phyloP scores from a whole-genome alignment of 1,140 invertebrate genomes.

The Chrysopa pallens region DNA sequence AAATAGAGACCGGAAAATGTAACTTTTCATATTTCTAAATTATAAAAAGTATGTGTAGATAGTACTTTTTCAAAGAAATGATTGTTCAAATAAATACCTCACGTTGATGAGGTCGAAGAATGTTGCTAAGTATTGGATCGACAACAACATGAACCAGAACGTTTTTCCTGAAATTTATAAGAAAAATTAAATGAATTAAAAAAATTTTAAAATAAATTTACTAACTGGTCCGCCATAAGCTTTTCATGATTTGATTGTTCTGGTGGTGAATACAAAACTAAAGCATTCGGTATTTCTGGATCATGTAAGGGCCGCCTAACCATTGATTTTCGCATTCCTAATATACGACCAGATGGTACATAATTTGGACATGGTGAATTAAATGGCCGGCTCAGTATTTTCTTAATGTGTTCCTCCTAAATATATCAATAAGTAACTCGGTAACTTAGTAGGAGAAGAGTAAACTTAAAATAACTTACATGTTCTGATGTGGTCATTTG shows the following conservation, averaged over 20 bases:
- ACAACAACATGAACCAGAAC: slow-evolving; percentile 81
- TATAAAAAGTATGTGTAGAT: too few relatives aligned
- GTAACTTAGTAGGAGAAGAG: slow-evolving; percentile 11
- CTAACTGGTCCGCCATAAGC: slow-evolving; percentile 51
- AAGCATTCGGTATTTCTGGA: slow-evolving; percentile 81
- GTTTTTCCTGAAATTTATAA: slow-evolving; percentile 26
- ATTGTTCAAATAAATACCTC: slow-evolving; percentile 36
- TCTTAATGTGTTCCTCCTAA: slow-evolving; percentile 62
- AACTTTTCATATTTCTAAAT: too few relatives aligned
- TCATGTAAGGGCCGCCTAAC: slow-evolving; percentile 70
- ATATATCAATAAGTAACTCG: slow-evolving; percentile 9
- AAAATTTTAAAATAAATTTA: slow-evolving; percentile 2
- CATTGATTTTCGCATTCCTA: slow-evolving; percentile 44
- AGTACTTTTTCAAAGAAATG: slow-evolving; percentile 1
- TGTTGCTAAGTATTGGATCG: slow-evolving; percentile 76
- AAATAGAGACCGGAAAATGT: too few relatives aligned
- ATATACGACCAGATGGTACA: slow-evolving; percentile 41
- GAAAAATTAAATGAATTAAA: background rate
- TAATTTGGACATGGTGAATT: slow-evolving; percentile 91
- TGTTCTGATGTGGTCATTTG: slow-evolving; percentile 26
- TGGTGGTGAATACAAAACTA: slow-evolving; percentile 79
- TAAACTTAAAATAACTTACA: slow-evolving; percentile 17
- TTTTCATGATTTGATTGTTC: slow-evolving; percentile 66
- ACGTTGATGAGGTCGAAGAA: slow-evolving; percentile 92
- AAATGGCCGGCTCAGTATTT: slow-evolving; percentile 77